Base-by-base conservation (phyloP, 2,797 vertebrate genomes). In the Gymnothorax javanicus region DNA sequence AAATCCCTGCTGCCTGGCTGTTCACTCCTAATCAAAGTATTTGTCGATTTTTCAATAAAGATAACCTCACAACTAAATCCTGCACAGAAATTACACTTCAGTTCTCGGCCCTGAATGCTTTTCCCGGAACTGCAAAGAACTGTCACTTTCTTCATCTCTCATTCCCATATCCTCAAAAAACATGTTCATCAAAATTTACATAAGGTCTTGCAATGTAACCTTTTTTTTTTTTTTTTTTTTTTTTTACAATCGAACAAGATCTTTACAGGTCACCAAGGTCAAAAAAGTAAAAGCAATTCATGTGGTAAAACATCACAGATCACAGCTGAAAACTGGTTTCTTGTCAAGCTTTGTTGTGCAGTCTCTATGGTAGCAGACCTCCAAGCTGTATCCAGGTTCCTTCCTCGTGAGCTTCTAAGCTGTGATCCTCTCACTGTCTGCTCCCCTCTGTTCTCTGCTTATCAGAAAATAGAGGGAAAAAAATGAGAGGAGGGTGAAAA, bases 1-100 rank as follows among this genome's bases (percentile, higher is more conserved):
- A 33, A 75, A 71, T 33, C 67, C 43, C 67, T 87, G 82, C 92
- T 3, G 89, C 96, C 86, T 87, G 95, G 85, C 90, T 96, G 94
- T 98, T 97, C 97, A 96, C 97, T 96, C 94, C 96, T 95, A 97
- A 97, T 83, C 64, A 97, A 96, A 93, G 95, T 96, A 95, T 98
- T 97, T 97, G 33, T 43, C 2, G 97, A 96, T 98, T 98, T 98
- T 98, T 96, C 97, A 98, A 97, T 97, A 98, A 97, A 97, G 94
- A 94, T 87, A 25, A 84, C 57, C 84, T 25, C 81, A 73, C 52
- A 71, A 84, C 67, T 71, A 57, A 82, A 52, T 77, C 73, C 15
- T 15, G 73, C 52, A 20, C 73, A 77, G 33, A 50, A 17, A 17
- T 20, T 77, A 33, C 33, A 17, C 52, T 43, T 50, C 73, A 50